Conservation (phyloP, 2,113 vertebrate genomes). For the Cathartes aura region DNA sequence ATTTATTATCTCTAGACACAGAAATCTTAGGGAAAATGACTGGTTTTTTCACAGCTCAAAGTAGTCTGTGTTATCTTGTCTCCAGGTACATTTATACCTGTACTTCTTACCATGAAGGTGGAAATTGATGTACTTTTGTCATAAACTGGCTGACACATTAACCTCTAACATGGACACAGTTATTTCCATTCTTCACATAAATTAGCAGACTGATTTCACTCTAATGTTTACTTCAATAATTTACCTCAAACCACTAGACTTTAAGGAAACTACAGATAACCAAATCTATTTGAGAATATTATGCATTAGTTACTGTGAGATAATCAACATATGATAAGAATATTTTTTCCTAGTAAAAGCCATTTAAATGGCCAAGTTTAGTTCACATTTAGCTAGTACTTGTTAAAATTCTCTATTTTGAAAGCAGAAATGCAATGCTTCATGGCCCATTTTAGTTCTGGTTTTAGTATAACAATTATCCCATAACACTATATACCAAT, state of each 20-base stretch:
- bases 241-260: background rate
- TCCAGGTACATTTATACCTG: background rate
- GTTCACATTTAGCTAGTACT: background rate
- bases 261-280: background rate
- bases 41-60: background rate
- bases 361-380: background rate
- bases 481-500: background rate
- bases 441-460: background rate
- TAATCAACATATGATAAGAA: background rate
- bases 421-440: background rate
- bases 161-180: background rate
- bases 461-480: background rate
- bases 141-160: background rate
- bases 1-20: background rate
- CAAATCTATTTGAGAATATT: background rate
- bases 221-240: background rate
- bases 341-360: background rate
- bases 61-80: background rate
- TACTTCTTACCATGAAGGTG: background rate
- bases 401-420: background rate
- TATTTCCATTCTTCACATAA: background rate
- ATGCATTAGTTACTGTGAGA: background rate
- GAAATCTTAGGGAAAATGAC: background rate
- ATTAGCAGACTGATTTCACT: background rate
- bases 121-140: background rate